These are phyloP conservation scores for Aphelocoma coerulescens DNA, from an alignment of 2,113 vertebrate genomes.

Conservation along the genomic window DNA sequence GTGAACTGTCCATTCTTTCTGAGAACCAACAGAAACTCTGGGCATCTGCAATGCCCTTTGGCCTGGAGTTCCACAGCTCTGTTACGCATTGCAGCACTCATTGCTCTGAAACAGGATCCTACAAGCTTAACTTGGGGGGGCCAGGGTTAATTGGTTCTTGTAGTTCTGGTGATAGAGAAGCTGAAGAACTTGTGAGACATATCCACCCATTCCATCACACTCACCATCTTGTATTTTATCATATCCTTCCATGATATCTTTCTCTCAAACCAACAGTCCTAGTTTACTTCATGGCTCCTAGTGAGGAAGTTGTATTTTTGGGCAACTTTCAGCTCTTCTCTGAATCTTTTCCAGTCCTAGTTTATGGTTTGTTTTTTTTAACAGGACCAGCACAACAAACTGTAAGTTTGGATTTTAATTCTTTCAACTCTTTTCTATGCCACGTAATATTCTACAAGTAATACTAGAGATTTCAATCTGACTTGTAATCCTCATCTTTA, in stretches of 20 bases:
- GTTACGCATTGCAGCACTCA: neutral
- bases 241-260: neutral
- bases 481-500: neutral
- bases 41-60: neutral
- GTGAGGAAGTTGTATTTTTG: neutral
- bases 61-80: neutral
- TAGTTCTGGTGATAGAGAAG: neutral
- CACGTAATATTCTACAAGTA: neutral
- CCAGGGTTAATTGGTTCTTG: neutral
- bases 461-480: neutral
- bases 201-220: neutral
- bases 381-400: neutral
- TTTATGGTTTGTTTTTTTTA: neutral
- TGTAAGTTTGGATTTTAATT: neutral
- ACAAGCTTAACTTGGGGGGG: accelerated
- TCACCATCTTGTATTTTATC: neutral
- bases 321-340: neutral
- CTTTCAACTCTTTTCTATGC: neutral
- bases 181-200: neutral
- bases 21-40: neutral
- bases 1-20: neutral
- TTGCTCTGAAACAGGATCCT: neutral
- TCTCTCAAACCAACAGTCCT: neutral
- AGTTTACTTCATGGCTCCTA: neutral
- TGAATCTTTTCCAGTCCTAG: neutral